phyloP scores from a whole-genome alignment of 1,140 invertebrate genomes.

The Sesamia nonagrioides region DNA sequence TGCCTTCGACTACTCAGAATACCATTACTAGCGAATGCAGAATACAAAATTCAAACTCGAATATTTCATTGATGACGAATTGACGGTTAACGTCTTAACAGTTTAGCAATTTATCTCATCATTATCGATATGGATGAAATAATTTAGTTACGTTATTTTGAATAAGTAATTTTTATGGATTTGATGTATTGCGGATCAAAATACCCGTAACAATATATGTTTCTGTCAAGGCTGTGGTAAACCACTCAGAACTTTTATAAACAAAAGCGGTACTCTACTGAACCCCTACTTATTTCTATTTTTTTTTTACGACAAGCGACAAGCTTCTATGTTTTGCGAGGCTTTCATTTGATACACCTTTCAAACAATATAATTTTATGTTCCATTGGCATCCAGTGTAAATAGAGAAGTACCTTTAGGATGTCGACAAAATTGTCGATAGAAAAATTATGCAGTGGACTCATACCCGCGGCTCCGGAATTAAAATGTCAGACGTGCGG shows the following conservation, averaged over 20 bases:
- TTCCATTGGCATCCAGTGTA: constrained; percentile 12
- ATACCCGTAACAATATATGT: neutral
- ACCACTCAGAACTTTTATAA: neutral
- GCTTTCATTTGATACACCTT: constrained; percentile 2
- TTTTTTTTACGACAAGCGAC: neutral
- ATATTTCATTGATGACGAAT: constrained; percentile 11
- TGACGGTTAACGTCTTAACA: neutral
- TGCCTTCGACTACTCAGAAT: constrained; percentile 20
- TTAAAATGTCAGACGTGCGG: constrained; percentile 87
- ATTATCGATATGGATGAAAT: neutral
- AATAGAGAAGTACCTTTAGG: constrained; percentile 61
- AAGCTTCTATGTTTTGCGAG: too few species aligned
- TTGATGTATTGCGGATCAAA: neutral
- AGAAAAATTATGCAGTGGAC: constrained; percentile 72
- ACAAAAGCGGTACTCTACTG: neutral
- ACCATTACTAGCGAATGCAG: constrained; percentile 13
- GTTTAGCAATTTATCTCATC: neutral
- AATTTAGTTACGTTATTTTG: neutral
- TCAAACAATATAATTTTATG: constrained; percentile 18
- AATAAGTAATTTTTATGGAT: neutral
- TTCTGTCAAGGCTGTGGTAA: neutral
- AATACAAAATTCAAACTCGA: constrained; percentile 11
- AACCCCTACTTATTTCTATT: too few species aligned
- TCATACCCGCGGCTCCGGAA: constrained; percentile 80
- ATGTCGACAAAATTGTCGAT: constrained; percentile 82